Evolutionary conservation across 2,113 vertebrate genomes (phyloP).

Genomic region (Psettodes erumei): DNA sequence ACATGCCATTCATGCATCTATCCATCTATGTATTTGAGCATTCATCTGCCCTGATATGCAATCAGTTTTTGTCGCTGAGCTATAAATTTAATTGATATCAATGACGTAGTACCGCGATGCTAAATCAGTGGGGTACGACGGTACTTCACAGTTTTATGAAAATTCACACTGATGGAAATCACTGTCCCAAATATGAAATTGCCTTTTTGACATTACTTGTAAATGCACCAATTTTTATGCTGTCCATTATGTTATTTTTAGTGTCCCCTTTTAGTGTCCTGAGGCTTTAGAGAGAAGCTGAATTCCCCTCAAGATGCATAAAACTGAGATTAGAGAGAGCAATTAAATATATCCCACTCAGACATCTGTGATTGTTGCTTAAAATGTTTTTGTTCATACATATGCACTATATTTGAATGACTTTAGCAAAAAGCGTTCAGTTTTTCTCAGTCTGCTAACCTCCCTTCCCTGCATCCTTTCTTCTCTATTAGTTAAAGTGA

Average conservation of each 20-base stretch:
- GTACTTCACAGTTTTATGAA: neutral
- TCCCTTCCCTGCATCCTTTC: neutral
- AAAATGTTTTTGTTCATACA: neutral
- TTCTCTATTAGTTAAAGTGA: neutral
- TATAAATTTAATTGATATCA: neutral
- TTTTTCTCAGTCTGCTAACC: neutral
- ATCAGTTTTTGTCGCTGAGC: neutral
- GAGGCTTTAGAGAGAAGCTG: neutral
- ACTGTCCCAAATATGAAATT: conserved; percentile 3
- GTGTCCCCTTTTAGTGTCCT: neutral
- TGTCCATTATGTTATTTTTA: neutral
- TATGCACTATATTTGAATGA: neutral
- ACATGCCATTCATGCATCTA: neutral
- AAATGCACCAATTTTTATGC: neutral
- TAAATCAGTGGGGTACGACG: neutral
- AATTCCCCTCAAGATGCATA: neutral
- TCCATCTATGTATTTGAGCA: neutral
- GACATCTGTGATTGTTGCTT: neutral
- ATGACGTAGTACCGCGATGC: neutral
- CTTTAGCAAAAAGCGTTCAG: neutral
- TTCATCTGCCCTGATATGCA: neutral
- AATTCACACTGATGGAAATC: too few species aligned
- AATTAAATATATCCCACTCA: neutral
- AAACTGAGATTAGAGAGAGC: neutral
- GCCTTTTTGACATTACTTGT: neutral